Conservation (phyloP, 1,140 invertebrate genomes). For the Phenacoccus solenopsis region DNA sequence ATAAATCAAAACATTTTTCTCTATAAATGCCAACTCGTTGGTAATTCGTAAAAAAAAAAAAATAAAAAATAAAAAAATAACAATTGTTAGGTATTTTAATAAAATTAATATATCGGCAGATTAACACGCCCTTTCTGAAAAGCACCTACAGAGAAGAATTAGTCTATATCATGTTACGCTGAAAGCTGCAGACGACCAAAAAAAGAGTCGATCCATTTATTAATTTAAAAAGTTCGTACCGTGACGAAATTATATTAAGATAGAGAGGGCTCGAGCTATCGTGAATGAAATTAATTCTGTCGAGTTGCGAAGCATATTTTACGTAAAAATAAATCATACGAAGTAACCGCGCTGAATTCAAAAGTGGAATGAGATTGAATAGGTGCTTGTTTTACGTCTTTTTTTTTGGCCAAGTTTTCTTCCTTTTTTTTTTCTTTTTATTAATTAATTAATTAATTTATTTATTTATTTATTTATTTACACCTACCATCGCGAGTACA, state of each 20-base stretch:
- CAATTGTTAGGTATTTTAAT: neutral
- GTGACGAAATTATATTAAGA: neutral
- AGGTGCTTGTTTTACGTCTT: no score
- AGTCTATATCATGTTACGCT: neutral
- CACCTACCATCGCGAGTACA: no score
- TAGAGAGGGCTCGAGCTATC: neutral
- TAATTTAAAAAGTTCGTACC: neutral
- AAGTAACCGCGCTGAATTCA: neutral
- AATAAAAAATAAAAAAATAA: no score
- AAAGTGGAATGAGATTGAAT: neutral
- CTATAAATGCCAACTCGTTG: neutral
- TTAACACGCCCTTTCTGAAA: neutral
- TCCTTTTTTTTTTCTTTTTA: no score
- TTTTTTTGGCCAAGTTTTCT: no score
- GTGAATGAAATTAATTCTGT: neutral
- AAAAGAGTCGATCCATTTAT: neutral
- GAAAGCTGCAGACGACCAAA: neutral
- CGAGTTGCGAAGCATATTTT: no score
- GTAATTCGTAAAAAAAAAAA: neutral
- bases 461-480: no score
- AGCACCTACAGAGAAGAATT: neutral
- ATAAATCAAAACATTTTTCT: neutral
- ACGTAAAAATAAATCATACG: neutral
- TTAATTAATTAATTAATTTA: no score
- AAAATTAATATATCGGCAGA: neutral